Evolutionary conservation across 2,113 vertebrate species (phyloP), one percentile per base, ranked within the genome.

Genomic region (Oreochromis niloticus): DNA sequence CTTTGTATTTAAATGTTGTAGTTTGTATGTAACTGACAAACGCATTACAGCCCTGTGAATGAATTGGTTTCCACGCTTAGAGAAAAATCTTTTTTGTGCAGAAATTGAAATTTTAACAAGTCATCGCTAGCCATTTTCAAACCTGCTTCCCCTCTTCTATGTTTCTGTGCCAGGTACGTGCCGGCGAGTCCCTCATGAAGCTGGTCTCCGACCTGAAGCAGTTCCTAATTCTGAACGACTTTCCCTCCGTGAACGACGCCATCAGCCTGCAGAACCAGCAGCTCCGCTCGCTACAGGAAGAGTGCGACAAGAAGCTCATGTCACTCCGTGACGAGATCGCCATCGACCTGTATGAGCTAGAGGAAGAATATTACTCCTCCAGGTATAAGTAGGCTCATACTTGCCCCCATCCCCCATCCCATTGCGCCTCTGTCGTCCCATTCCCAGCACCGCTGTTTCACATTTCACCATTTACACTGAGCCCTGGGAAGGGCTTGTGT

Each of bases 341-440:
- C 90, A 95, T 98, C n/a, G 99, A 99, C 96, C 98, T 99, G 36
- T 99, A 99, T 66, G 99, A 99, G 97, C 96, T 99, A 90, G 99
- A 99, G 97, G 99, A 99, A 98, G 99, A 99, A 95, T 99, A 98
- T 97, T 99, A 99, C 97, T 99, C 99, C 95, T 99, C 98, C 97
- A 99, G 99, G 99, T 99, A 99, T 97, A 98, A 97, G 96, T 99
- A 99, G 97, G 94, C 84, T 95, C 95, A 91, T 91, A 54, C 88
- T 46, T 68, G 78, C 73, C 84, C 71, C 86, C 88, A 80, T 78
- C 79, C 85, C 71, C 82, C 88, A 82, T 91, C 61, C 68, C 89
- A 83, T 68, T 16, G 12, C 56, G 71, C 82, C 83, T 36, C 89
- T 89, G 87, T 93, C 85, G 75, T 93, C 79, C 90, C 91, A 87